phyloP scores from a whole-genome alignment of 2,797 vertebrate species.

The Dromococcyx pavoninus region DNA sequence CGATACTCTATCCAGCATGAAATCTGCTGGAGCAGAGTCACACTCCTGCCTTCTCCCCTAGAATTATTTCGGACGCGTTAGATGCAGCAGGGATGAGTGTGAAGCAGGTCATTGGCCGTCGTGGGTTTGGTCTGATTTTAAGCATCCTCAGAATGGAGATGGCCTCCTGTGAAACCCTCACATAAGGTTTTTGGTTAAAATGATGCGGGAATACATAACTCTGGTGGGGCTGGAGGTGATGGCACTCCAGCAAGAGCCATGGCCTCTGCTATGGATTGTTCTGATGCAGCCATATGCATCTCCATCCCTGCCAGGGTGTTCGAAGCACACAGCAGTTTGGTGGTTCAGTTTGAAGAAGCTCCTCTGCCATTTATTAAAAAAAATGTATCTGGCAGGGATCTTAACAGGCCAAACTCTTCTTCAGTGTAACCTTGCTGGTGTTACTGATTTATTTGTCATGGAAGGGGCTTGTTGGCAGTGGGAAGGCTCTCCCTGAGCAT shows the following conservation, averaged over 20 bases:
- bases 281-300: not conserved
- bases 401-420: not conserved
- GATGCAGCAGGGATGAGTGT: not conserved
- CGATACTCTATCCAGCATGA: not conserved
- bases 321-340: fast-evolving
- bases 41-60: not conserved
- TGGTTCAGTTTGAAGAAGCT: not conserved
- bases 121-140: not conserved
- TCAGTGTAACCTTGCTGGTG: not conserved
- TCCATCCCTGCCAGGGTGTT: not conserved
- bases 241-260: not conserved
- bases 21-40: not conserved
- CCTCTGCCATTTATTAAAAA: not conserved
- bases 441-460: not conserved
- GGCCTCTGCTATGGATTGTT: not conserved
- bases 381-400: not conserved
- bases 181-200: not conserved
- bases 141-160: not conserved
- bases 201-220: not conserved
- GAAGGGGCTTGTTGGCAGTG: not conserved
- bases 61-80: not conserved
- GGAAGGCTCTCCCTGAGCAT: not conserved
- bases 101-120: not conserved
- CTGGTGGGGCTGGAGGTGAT: not conserved
- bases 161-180: not conserved